Evolutionary conservation across 2,797 vertebrate species (phyloP), one percentile per base, ranked within the genome.

Genomic region (Poecilia velifera): DNA sequence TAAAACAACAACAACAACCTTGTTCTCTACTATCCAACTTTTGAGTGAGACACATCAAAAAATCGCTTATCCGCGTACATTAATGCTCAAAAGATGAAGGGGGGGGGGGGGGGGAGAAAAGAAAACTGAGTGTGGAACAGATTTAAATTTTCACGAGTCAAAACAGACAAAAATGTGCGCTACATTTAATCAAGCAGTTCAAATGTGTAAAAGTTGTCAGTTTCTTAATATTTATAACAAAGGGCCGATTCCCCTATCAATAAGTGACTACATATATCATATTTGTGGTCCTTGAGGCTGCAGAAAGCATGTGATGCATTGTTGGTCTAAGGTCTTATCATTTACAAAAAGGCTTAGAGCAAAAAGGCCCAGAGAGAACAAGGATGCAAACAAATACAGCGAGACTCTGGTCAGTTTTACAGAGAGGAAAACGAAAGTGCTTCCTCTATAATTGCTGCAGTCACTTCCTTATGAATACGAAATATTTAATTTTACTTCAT

Each of bases 161-260:
- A 64, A 18, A 64, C 59, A 36, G 31, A 66, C 1, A 66, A 57
- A 73, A 68, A 47, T 34, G 53, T 70, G 41, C 72, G 20, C 18
- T 36, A 57, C 20, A 78, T 78, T 83, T 85, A 68, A 39, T 76
- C 45, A 1, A 45, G 51, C 64, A 45, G 53, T 55, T 66, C 13
- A 81, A 84, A 84, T 78, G 86, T 28, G 77, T 43, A 76, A 49
- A 79, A 73, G 45, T 0, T 46, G 18, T 7, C 68, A 16, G 14
- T 34, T 31, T 34, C 59, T 62, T 59, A 14, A 25, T 16, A 59
- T 31, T 3, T 16, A 12, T 59, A 13, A 14, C n/a, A 59, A 14
- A 59, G 55, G n/a, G 28, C 12, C 25, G 25, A 10, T 4, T 55
- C 2, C 28, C 57, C 28, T 34, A 34, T 7, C 31, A 62, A 34